Evolutionary conservation across 2,113 vertebrate species (phyloP), one percentile per base, ranked within the genome.

Genomic region (Festucalex cinctus): DNA sequence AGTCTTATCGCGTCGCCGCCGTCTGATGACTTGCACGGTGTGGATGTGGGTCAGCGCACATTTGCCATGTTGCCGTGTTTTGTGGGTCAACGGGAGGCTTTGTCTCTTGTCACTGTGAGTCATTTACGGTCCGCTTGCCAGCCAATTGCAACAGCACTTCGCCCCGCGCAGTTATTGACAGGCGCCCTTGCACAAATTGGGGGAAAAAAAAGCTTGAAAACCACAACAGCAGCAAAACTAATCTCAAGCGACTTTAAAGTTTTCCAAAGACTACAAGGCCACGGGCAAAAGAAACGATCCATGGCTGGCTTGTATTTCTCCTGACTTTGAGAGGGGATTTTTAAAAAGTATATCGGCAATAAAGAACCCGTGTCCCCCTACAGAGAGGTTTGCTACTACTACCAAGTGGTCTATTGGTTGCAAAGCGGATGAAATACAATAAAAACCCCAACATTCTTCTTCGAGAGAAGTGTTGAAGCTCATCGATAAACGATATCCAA

Each of bases 31-130:
- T 43, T 66, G 68, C 26, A 19, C 65, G 39, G 12, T 39, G 69
- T 83, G 83, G 81, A 58, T 84, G 58, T 66, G 56, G 76, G 82
- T 85, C 78, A 77, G 68, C 37, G 63, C 56, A 66, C 67, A 65
- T 74, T 68, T 79, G 60, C 6, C 66, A 22, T 64, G 62, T 77
- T 62, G 44, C 49, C 32, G 66, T 77, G 80, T 83, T 87, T 87
- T 62, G 69, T 87, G 82, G 83, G 85, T 87, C 84, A 84, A 36
- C 1, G 69, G 60, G 76, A 66, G 66, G 75, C 78, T 86, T 79
- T 84, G 68, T 75, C 72, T 70, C 79, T 57, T 82, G 81, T 84
- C 78, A 78, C 74, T 89, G 85, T 85, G 73, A 73, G 80, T 86
- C 84, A 69, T 80, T 89, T 68, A 82, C 73, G 81, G 77, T 87